Conservation (phyloP, 1,140 invertebrate species). For the Homarus americanus region DNA sequence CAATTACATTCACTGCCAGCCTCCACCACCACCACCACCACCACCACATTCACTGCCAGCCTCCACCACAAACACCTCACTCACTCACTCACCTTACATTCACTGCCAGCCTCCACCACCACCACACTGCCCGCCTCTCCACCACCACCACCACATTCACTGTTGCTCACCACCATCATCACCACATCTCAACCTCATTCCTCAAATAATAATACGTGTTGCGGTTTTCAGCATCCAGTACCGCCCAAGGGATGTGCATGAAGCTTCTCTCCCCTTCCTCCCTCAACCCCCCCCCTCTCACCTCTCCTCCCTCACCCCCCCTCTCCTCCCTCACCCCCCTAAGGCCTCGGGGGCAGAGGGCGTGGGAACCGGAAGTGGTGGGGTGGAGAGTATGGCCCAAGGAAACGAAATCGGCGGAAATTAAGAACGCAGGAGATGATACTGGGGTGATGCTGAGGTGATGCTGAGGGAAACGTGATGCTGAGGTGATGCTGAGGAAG, state of each 20-base stretch:
- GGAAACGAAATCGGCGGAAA: constrained; percentile 44
- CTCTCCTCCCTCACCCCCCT: not conserved
- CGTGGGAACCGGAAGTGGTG: constrained; percentile 44
- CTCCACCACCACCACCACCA: not conserved
- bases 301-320: not conserved
- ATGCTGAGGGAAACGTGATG: not conserved
- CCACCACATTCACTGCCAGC: too few species aligned
- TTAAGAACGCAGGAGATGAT: constrained; percentile 40
- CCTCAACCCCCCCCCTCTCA: not conserved
- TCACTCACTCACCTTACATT: too few species aligned
- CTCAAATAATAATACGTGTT: too few species aligned
- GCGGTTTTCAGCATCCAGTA: too few species aligned
- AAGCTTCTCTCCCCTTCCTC: not conserved
- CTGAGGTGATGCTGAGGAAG: not conserved
- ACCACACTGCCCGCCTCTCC: not conserved
- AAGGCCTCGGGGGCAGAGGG: constrained; percentile 5
- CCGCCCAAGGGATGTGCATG: too few species aligned
- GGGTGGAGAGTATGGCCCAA: not conserved
- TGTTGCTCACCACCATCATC: not conserved
- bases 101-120: not conserved
- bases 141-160: not conserved
- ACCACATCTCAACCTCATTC: not conserved
- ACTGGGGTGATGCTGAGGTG: not conserved
- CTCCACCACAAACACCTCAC: not conserved
- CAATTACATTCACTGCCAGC: too few species aligned